Conservation (phyloP, 2,888 invertebrate genomes). For the Hedychridium roseum region DNA sequence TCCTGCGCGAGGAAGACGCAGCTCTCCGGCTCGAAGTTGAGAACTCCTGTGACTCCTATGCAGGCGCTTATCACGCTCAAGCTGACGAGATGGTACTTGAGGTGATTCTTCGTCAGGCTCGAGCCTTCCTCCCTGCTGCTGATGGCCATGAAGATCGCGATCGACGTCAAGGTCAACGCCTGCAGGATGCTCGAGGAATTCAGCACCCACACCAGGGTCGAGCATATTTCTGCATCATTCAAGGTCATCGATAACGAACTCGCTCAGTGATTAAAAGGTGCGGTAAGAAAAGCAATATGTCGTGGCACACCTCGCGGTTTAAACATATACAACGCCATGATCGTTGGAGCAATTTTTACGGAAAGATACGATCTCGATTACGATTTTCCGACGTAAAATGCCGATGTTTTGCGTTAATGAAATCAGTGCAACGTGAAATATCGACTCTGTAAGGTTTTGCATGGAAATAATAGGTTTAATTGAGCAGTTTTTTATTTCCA, state of each 20-base stretch:
- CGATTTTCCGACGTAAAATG: too few relatives aligned
- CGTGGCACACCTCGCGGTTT: too few relatives aligned
- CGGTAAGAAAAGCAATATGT: neutral
- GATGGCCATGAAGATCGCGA: conserved; percentile 58
- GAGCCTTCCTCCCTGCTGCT: conserved; percentile 47
- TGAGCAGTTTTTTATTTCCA: too few relatives aligned
- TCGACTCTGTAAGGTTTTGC: too few relatives aligned
- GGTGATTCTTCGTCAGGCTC: conserved; percentile 58
- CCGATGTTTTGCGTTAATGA: too few relatives aligned
- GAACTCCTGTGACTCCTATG: conserved; percentile 65
- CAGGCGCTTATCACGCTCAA: conserved; percentile 64
- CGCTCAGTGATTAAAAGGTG: neutral
- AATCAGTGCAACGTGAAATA: too few relatives aligned
- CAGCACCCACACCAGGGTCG: conserved; percentile 63
- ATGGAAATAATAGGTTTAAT: too few relatives aligned
- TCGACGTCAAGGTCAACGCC: conserved; percentile 63
- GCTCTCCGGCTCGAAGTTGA: conserved; percentile 58
- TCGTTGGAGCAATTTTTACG: neutral
- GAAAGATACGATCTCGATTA: neutral
- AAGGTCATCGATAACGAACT: neutral
- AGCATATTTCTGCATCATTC: conserved; percentile 56
- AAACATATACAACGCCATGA: neutral
- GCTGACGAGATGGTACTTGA: conserved; percentile 65
- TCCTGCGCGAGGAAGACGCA: conserved; percentile 57
- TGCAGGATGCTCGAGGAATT: conserved; percentile 65